These are phyloP conservation scores for Syngnathus rostellatus DNA, from an alignment of 2,797 vertebrate species.

Conservation along the genomic window DNA sequence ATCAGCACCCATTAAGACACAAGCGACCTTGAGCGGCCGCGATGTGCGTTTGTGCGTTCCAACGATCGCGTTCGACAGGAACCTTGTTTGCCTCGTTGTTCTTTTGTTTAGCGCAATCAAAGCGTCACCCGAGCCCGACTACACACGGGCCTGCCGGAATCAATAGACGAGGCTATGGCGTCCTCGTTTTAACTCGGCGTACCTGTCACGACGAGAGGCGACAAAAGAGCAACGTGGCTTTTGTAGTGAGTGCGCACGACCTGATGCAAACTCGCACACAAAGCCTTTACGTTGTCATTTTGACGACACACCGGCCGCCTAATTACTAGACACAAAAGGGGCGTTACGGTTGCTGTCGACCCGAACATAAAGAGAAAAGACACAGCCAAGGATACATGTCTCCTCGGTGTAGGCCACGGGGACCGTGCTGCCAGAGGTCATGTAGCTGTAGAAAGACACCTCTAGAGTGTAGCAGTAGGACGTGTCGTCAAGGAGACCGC, in stretches of 20 bases:
- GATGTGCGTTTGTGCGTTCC: constrained; percentile 8
- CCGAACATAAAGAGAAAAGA: background rate
- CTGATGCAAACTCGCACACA: constrained; percentile 1
- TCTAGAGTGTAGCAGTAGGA: constrained; percentile 98
- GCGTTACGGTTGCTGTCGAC: background rate
- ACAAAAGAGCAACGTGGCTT: constrained; percentile 58
- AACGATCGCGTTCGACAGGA: constrained; percentile 24
- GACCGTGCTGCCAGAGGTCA: constrained; percentile 69
- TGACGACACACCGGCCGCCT: background rate
- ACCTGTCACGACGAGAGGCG: constrained; percentile 54
- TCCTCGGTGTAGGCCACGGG: constrained; percentile 92
- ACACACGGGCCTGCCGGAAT: constrained; percentile 42
- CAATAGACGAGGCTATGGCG: constrained; percentile 54
- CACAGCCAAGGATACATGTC: constrained; percentile 84
- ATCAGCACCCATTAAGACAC: constrained; percentile 45
- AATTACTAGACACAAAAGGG: background rate
- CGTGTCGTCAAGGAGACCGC: constrained; percentile 85
- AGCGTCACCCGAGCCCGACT: constrained; percentile 16
- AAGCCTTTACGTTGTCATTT: background rate
- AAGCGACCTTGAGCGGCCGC: constrained; percentile 43
- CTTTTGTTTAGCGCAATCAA: constrained; percentile 49
- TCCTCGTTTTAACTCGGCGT: constrained; percentile 52
- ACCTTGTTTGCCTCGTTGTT: constrained; percentile 38
- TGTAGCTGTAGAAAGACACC: constrained; percentile 97
- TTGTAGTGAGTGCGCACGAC: constrained; percentile 26